Evolutionary conservation across 2,797 vertebrate genomes (phyloP), one percentile per base, ranked within the genome.

Genomic region (Periparus ater): DNA sequence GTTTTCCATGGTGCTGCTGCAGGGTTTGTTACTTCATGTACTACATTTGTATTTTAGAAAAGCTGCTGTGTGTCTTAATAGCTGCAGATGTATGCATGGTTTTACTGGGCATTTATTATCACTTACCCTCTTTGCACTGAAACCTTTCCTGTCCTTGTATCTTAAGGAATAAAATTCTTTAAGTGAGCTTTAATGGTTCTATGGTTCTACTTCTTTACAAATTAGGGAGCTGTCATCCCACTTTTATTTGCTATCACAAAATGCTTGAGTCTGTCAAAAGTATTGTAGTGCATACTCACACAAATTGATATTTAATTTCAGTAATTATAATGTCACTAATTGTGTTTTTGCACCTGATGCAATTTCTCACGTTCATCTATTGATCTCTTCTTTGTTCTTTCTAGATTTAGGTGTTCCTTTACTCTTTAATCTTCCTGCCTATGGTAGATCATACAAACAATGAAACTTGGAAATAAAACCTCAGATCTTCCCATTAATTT

Each of bases 261-360:
- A 53, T 21, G 7, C 79, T 67, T 66, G 73, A 81, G 65, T 60
- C 77, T 91, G 81, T 77, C 91, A 77, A 57, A 92, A 93, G 42
- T 57, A 78, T 81, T 85, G 34, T 21, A 71, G 78, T 61, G 32
- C 48, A 76, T 68, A 42, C 8, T 66, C 32, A 42, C 54, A 70
- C 26, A 89, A 93, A 94, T 16, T 85, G 44, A 54, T 85, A 73
- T 78, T 93, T 88, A 91, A 86, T 94, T 86, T 87, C 90, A 90
- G 67, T 88, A 75, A 76, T 94, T 88, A 44, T 62, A 78, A 63
- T 83, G 54, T 80, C 84, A 83, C 62, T 92, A 85, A 92, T 83
- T 89, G 68, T 83, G 72, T 22, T 93, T 92, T 92, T 95, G 68
- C 65, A 88, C 65, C 87, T 75, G 72, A 75, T 91, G 68, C 53